Percentiles rank a stretch among this genome's conserved stretches.
These are phyloP conservation scores for Furcula furcula DNA, from an alignment of 2,888 invertebrate genomes.

Conservation along the genomic window DNA sequence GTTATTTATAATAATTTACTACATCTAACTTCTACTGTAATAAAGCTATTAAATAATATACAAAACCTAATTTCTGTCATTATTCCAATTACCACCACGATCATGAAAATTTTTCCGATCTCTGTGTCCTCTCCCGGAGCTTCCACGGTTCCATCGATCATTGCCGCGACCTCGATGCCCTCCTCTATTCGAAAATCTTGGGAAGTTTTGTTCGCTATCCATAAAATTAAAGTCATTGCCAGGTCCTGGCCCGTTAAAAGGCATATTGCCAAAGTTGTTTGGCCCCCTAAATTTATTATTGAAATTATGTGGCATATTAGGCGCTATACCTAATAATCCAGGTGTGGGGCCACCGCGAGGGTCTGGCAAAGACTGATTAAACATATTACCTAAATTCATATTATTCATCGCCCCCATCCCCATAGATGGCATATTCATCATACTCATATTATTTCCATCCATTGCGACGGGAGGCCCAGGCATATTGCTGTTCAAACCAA, in stretches of 20 bases:
- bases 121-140: slow-evolving; percentile 70
- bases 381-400: slow-evolving; percentile 68
- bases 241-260: slow-evolving; percentile 64
- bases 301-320: slow-evolving; percentile 77
- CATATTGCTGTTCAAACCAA: slow-evolving; percentile 57
- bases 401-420: slow-evolving; percentile 68
- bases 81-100: slow-evolving; percentile 76
- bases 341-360: slow-evolving; percentile 76
- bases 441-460: slow-evolving; percentile 62
- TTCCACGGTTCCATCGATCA: slow-evolving; percentile 73
- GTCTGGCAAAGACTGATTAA: slow-evolving; percentile 69
- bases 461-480: slow-evolving; percentile 45
- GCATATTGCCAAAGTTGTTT: slow-evolving; percentile 70
- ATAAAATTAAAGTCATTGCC: slow-evolving; percentile 69
- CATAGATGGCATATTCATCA: slow-evolving; percentile 69
- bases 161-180: slow-evolving; percentile 69
- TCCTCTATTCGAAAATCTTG: slow-evolving; percentile 67
- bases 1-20: slow-evolving; percentile 50
- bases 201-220: slow-evolving; percentile 68
- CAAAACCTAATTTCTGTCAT: slow-evolving; percentile 72
- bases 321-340: slow-evolving; percentile 81
- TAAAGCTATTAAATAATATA: slow-evolving; percentile 27
- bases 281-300: slow-evolving; percentile 64
- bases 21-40: slow-evolving; percentile 15
- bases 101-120: slow-evolving; percentile 75